Evolutionary conservation across 1,140 invertebrate genomes (phyloP).

Genomic region (Daktulosphaira vitifoliae): DNA sequence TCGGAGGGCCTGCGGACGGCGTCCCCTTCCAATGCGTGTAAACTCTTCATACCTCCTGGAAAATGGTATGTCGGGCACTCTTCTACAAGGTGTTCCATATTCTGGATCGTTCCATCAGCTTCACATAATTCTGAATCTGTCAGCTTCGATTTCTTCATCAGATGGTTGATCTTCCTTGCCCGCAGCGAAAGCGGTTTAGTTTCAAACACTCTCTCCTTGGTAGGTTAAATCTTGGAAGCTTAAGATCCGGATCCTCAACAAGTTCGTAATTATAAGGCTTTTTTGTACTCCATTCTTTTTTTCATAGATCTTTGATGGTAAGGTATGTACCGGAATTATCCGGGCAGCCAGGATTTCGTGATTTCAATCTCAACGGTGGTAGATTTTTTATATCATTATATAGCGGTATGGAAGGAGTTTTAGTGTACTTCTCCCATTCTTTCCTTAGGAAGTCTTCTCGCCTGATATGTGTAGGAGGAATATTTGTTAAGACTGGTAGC

Average conservation of each 20-base stretch:
- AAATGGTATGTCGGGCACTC: background rate
- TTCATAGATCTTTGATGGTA: background rate
- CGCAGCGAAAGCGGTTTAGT: background rate
- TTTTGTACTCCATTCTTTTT: too few relatives aligned
- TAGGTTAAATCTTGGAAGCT: background rate
- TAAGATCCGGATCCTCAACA: background rate
- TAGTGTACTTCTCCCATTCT: background rate
- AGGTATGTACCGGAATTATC: background rate
- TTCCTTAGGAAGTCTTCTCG: background rate
- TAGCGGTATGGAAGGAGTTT: background rate
- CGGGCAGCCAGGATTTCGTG: background rate
- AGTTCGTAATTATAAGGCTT: too few relatives aligned
- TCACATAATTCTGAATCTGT: background rate
- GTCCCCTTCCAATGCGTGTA: background rate
- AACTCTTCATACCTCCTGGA: background rate
- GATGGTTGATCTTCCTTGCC: background rate
- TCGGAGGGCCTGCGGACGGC: background rate
- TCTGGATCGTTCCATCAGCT: background rate
- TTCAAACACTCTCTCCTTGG: background rate
- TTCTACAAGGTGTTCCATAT: background rate
- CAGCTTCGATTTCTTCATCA: background rate
- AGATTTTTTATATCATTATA: background rate
- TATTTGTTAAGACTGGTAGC: too few relatives aligned
- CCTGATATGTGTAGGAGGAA: too few relatives aligned
- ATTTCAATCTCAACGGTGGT: background rate